Conservation (phyloP, 2,113 vertebrate genomes). For the Oryzias javanicus region DNA sequence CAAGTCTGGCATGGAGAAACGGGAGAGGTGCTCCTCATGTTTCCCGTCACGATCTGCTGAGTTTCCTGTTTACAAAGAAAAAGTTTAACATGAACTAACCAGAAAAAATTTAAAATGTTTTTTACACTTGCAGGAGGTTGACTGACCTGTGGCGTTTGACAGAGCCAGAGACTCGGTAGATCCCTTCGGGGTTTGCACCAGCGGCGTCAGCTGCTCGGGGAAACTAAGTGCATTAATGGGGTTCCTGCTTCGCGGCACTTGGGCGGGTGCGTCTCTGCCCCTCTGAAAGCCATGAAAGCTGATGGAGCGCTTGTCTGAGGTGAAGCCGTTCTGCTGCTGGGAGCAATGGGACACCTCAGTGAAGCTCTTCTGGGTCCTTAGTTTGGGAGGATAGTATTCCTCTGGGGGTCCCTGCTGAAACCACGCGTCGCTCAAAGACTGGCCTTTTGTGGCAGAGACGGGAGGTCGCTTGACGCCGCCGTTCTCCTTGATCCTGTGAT, state of each 20-base stretch:
- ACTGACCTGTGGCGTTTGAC: conserved; percentile 90
- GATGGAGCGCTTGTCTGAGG: conserved; percentile 84
- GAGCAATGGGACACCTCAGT: conserved; percentile 80
- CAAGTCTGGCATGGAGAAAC: conserved; percentile 97
- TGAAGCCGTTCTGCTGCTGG: conserved; percentile 80
- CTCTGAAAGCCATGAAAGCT: conserved; percentile 91
- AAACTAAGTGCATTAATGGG: conserved; percentile 93
- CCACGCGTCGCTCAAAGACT: conserved; percentile 87
- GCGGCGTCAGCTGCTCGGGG: conserved; percentile 86
- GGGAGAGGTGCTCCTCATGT: conserved; percentile 92
- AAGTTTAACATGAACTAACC: not conserved
- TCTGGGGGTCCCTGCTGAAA: conserved; percentile 81
- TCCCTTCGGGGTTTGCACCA: conserved; percentile 89
- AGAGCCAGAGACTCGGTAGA: conserved; percentile 94
- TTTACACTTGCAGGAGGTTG: not conserved
- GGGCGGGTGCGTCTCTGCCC: conserved; percentile 68
- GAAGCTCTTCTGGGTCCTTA: conserved; percentile 89
- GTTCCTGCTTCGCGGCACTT: conserved; percentile 88
- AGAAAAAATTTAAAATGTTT: not conserved
- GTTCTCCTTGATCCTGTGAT: conserved; percentile 85
- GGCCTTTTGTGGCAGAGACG: conserved; percentile 86
- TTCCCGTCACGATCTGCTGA: conserved; percentile 88
- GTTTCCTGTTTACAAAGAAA: conserved; percentile 75
- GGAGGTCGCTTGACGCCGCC: conserved; percentile 84
- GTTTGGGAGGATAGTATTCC: conserved; percentile 85